Percentiles rank a stretch among this genome's conserved stretches.
phyloP scores from a whole-genome alignment of 2,113 vertebrate species.

The Ptilonorhynchus violaceus region DNA sequence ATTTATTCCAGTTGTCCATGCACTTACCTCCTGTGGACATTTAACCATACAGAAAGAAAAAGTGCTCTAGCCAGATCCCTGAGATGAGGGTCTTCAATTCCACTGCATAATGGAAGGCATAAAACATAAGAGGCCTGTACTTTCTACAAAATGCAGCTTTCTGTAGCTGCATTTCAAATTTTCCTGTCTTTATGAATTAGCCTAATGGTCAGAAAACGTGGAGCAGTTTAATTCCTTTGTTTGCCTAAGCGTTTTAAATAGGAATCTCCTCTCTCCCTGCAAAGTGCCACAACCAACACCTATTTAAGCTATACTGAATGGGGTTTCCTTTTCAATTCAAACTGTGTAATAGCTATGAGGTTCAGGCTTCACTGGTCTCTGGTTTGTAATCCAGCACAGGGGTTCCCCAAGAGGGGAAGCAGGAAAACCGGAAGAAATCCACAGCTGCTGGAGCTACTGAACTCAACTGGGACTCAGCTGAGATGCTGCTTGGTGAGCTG shows the following conservation, averaged over 20 bases:
- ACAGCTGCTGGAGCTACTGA: background rate
- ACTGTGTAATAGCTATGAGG: background rate
- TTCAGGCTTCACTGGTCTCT: background rate
- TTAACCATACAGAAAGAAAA: background rate
- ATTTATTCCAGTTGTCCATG: background rate
- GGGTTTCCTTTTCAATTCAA: background rate
- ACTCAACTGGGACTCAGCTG: background rate
- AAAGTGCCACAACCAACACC: background rate
- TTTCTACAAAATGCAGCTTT: background rate
- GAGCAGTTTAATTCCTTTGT: background rate
- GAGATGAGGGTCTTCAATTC: background rate
- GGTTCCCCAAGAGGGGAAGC: background rate
- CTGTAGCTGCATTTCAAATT: background rate
- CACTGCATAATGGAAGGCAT: background rate
- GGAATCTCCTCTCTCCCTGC: background rate
- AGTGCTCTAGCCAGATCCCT: background rate
- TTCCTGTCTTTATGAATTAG: background rate
- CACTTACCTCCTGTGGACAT: fast-evolving
- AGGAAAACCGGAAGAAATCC: background rate
- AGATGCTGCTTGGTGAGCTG: background rate
- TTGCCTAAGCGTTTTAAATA: background rate
- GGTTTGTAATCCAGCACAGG: background rate
- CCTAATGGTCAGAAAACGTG: background rate
- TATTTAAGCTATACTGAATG: background rate
- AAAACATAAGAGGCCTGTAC: background rate